These are phyloP conservation scores for Lutjanus argentimaculatus DNA, from an alignment of 2,797 vertebrate species.

Conservation along the genomic window DNA sequence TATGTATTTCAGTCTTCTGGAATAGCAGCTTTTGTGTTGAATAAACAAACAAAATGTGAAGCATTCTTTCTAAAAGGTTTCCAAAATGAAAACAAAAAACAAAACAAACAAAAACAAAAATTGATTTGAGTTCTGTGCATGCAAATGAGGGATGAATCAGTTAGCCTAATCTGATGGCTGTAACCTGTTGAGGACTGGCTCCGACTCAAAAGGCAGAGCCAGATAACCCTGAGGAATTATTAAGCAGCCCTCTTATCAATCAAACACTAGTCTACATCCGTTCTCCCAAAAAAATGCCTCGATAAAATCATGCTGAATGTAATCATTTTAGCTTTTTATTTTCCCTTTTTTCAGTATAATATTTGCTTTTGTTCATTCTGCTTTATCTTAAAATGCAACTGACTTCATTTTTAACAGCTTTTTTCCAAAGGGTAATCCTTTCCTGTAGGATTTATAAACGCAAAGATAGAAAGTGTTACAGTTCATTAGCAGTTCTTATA, in stretches of 20 bases:
- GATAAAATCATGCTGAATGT: neutral
- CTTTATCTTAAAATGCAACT: slow-evolving; percentile 18
- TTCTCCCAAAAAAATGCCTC: neutral
- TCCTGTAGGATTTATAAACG: slow-evolving; percentile 28
- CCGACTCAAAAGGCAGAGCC: slow-evolving; percentile 41
- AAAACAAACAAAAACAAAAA: neutral
- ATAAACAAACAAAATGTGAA: neutral
- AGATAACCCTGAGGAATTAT: slow-evolving; percentile 64
- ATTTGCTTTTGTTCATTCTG: neutral
- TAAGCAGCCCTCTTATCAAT: slow-evolving; percentile 46
- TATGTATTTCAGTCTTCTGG: slow-evolving; percentile 58
- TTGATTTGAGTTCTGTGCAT: neutral
- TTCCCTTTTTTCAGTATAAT: slow-evolving; percentile 6
- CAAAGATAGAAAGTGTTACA: slow-evolving; percentile 30
- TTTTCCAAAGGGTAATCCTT: slow-evolving; percentile 28
- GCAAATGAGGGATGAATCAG: slow-evolving; percentile 9
- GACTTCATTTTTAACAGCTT: slow-evolving; percentile 30
- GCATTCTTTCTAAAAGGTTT: neutral
- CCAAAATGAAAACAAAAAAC: neutral
- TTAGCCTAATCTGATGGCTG: slow-evolving; percentile 30
- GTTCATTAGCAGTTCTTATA: slow-evolving; percentile 68
- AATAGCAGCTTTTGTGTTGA: slow-evolving; percentile 79
- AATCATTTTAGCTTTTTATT: neutral
- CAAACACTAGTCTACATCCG: slow-evolving; percentile 20
- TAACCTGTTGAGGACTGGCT: slow-evolving; percentile 44